These are phyloP conservation scores for Leucopternis melanops DNA, from an alignment of 2,113 vertebrate species.

Conservation along the genomic window DNA sequence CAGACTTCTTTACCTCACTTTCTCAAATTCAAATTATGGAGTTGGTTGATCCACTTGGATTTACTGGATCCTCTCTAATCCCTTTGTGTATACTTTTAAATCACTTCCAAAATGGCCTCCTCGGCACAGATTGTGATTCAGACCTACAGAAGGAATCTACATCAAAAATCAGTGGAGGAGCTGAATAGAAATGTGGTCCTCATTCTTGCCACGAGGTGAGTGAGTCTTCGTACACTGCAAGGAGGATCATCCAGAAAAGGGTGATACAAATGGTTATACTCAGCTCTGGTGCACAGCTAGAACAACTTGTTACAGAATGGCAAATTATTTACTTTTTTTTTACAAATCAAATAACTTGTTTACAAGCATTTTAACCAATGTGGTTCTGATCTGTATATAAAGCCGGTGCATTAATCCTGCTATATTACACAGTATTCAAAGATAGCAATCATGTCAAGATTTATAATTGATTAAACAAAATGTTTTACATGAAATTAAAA, in stretches of 20 bases:
- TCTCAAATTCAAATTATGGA: neutral
- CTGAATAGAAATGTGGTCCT: neutral
- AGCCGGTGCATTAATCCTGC: neutral
- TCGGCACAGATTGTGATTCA: neutral
- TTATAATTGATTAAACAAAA: neutral
- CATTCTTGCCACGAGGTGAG: accelerated
- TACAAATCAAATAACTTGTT: neutral
- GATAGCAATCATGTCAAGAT: neutral
- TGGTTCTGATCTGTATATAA: neutral
- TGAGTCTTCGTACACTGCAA: neutral
- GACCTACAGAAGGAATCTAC: neutral
- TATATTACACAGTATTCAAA: neutral
- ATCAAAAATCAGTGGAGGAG: neutral
- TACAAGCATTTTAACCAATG: neutral
- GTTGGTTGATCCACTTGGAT: neutral
- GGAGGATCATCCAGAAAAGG: neutral
- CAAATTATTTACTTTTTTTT: neutral
- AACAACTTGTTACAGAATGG: neutral
- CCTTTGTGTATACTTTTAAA: neutral
- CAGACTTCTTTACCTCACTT: neutral
- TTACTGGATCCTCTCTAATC: neutral
- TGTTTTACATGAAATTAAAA: neutral
- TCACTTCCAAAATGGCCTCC: neutral
- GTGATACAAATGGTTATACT: neutral
- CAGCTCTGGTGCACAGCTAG: neutral